Base-by-base conservation (phyloP, 2,797 vertebrate species). In the Gymnothorax reevesii region DNA sequence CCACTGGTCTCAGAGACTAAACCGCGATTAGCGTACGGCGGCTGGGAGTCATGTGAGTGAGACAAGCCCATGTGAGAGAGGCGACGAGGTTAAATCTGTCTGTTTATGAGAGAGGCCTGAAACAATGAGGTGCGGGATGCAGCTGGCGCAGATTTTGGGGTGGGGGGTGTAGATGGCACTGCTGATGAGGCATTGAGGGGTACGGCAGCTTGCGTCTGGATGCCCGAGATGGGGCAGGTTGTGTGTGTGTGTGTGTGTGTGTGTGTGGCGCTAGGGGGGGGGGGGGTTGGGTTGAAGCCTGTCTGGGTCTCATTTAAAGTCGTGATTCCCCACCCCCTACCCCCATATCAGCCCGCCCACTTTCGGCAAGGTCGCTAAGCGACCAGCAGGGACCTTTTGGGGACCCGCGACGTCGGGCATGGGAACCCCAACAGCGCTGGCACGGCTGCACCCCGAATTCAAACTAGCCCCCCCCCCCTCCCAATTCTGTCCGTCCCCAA, bases 121-220 rank as follows among this genome's bases (percentile, higher is more conserved):
- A 96, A 96, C 95, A 96, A 96, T 94, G 90, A 91, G 5, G 92
- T 91, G 93, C 92, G 92, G 94, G 92, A 94, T 94, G 94, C 93
- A 94, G 94, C 92, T 91, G 94, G 94, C 94, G 94, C 93, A 92
- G 92, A 94, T 92, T 85, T 90, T 91, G 92, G 91, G 87, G 93
- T 92, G 93, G 91, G 88, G 91, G 89, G 89, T 5, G 6, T 5
- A 42, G 33, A 42, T 17, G 62, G 62, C 15, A n/a, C 62, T 66
- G 71, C 10, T 1, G 71, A 13, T 12, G 8, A 3, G 42, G 83
- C 92, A 93, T 92, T 83, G 75, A 79, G 54, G 42, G 91, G 92
- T 92, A 89, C 86, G 83, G 92, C 93, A 94, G 94, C 93, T 94
- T 95, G 94, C 91, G 94, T 94, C 93, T 95, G 94, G 91, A 89